Evolutionary conservation across 2,797 vertebrate genomes (phyloP).

Genomic region (Peromyscus nudipes): DNA sequence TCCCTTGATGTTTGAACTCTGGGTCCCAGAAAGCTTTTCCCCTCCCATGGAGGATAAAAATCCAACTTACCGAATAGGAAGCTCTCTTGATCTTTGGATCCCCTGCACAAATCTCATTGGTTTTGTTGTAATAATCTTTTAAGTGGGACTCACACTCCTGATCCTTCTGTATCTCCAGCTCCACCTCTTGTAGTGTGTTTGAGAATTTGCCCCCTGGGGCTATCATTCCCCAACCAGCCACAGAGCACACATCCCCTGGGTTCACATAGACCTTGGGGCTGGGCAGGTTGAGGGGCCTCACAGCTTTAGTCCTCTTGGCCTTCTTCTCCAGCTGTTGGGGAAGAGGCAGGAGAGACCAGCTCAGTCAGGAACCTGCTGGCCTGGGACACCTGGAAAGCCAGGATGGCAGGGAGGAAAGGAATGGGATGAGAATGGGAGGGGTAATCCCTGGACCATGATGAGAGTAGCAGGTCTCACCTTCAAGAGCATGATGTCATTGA

Average conservation of each 20-base stretch:
- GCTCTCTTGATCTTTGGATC: neutral
- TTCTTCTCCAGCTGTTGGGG: slow-evolving; percentile 24
- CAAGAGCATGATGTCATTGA: slow-evolving; percentile 62
- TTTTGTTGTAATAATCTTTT: fast-evolving
- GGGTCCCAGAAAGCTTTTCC: neutral
- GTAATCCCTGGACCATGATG: no score
- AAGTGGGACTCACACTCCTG: fast-evolving
- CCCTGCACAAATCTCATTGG: neutral
- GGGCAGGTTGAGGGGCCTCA: slow-evolving; percentile 15
- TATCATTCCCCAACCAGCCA: slow-evolving; percentile 61
- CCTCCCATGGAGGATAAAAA: neutral
- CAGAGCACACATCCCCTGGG: slow-evolving; percentile 50
- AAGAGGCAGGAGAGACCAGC: neutral
- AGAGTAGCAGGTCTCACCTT: neutral
- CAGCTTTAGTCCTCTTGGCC: neutral
- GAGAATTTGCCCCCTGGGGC: fast-evolving
- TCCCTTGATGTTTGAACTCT: neutral
- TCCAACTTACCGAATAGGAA: neutral
- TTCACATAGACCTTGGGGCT: neutral
- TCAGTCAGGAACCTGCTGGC: neutral
- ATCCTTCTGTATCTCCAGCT: neutral
- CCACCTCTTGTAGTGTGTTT: slow-evolving; percentile 54
- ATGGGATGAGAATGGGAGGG: no score
- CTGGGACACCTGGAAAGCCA: neutral
- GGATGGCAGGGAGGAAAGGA: neutral